Conservation (phyloP, 35 echinoderm and acorn worm species). For the Apostichopus parvimensis region DNA sequence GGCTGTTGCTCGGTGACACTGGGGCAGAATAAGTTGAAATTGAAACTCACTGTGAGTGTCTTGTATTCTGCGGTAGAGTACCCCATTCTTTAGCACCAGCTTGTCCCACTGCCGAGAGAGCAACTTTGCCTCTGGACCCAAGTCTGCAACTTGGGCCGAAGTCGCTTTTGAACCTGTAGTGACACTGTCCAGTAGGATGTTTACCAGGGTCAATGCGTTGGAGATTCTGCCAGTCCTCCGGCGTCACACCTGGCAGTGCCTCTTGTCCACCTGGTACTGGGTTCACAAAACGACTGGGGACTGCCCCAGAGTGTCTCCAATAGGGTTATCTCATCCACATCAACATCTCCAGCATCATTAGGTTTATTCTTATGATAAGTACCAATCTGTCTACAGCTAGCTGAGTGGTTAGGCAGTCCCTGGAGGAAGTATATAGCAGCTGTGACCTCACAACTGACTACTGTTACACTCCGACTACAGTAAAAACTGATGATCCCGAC, state of each 20-base stretch:
- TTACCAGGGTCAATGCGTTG: slow-evolving; percentile 38
- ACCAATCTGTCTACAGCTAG: not conserved
- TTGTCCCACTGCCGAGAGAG: slow-evolving; percentile 59
- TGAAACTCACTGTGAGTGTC: not conserved
- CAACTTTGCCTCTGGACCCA: slow-evolving; percentile 5
- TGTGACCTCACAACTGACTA: not conserved
- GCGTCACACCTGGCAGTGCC: not conserved
- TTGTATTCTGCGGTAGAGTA: slow-evolving; percentile 16
- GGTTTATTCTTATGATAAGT: not conserved
- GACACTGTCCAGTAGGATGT: slow-evolving; percentile 9
- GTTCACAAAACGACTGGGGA: not conserved
- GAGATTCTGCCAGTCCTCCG: not conserved
- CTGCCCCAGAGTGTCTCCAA: slow-evolving; percentile 15
- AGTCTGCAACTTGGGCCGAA: not conserved
- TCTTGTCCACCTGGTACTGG: not conserved
- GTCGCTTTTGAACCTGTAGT: slow-evolving; percentile 15
- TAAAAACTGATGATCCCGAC: not conserved
- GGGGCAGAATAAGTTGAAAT: slow-evolving; percentile 67
- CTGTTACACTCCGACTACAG: not conserved
- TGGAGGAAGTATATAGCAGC: no score
- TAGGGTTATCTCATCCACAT: slow-evolving; percentile 17
- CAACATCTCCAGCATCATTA: not conserved
- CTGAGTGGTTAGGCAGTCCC: not conserved
- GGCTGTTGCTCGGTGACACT: not conserved
- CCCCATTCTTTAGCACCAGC: slow-evolving; percentile 37